Evolutionary conservation across 2,113 vertebrate species (phyloP).

Genomic region (Anhinga rufa): DNA sequence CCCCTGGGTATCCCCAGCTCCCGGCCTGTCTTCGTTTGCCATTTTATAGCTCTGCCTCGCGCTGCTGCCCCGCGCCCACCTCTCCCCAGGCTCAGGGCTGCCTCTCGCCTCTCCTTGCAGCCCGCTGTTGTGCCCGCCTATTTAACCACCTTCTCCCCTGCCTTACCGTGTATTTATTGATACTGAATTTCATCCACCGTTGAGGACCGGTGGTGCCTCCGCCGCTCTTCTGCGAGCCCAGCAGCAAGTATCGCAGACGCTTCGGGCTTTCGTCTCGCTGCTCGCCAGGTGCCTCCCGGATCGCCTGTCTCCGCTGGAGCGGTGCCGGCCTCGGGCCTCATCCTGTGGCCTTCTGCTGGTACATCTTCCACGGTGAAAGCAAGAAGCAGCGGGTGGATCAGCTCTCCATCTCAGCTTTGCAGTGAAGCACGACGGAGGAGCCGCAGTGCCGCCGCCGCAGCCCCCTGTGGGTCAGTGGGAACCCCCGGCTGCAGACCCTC

Average conservation of each 20-base stretch:
- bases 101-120: not conserved
- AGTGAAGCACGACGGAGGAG: not conserved
- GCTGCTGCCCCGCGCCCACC: not conserved
- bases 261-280: accelerated
- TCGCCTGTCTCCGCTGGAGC: not conserved
- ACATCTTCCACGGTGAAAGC: not conserved
- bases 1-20: not conserved
- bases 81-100: not conserved
- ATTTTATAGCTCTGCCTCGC: not conserved
- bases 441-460: not conserved
- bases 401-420: not conserved
- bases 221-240: accelerated
- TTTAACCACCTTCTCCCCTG: not conserved
- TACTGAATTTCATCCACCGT: not conserved
- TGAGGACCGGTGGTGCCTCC: not conserved
- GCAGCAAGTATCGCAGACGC: not conserved
- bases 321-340: not conserved
- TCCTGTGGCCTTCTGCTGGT: not conserved
- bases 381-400: not conserved
- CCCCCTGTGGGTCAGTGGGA: not conserved
- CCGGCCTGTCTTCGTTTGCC: accelerated
- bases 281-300: not conserved
- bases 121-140: not conserved
- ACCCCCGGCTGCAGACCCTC: not conserved
- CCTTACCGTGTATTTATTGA: accelerated